Base-by-base conservation (phyloP, 2,888 invertebrate genomes). In the Malacosoma neustria region DNA sequence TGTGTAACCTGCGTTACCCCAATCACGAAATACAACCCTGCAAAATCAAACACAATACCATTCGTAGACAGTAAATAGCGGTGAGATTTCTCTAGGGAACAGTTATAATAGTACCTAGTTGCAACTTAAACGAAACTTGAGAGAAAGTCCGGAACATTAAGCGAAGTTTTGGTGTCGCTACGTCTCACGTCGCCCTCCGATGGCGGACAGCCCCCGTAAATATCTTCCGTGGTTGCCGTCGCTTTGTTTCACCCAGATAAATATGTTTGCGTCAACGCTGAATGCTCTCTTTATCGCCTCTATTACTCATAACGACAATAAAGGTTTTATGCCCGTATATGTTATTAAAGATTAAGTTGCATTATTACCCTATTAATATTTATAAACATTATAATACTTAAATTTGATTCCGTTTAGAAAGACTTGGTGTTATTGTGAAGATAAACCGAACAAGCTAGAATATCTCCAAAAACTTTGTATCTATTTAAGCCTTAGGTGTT, bases 241-340 rank as follows among this genome's bases (percentile, higher is more conserved):
- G 47, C 45, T 49, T 56, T 53, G 48, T 59, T 54, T 55, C 56
- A 59, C 55, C 56, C 47, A 51, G 48, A 60, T 55, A 59, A 58
- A 63, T 52, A 54, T 57, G 53, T 59, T 53, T 58, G 45, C 46
- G 51, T 55, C 51, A 42, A 48, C 41, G 37, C 42, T 40, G 45
- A 54, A 47, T 41, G 47, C 47, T 49, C 42, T 39, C 46, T 55
- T 39, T 53, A 54, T 57, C 41, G 40, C 39, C 44, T 49, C 49
- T 53, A 54, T 57, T 52, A 56, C 55, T 59, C 47, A 61, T 48
- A 46, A 39, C 43, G 43, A 35, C 47, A 46, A 54, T 61, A 58
- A 54, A 57, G 49, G 50, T 52, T 56, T 48, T 49, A 54, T 55
- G 42, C 40, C 43, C 41, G 14, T 30, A 22, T 35, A 35, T n/a